Evolutionary conservation across 1,140 invertebrate species (phyloP).

Genomic region (Helicorthomorpha holstii): DNA sequence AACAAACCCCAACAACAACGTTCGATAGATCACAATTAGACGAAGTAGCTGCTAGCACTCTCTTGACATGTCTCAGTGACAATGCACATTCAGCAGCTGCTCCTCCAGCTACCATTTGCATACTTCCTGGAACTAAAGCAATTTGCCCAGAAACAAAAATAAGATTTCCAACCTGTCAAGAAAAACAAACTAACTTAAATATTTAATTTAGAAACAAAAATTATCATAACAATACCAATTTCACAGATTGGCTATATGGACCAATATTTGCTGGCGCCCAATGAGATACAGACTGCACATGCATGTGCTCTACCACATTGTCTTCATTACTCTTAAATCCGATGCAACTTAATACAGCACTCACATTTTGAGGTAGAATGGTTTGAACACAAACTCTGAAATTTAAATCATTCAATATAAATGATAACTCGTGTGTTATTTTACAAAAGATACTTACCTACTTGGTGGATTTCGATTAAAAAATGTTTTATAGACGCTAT

Average conservation of each 20-base stretch:
- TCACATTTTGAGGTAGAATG: not conserved
- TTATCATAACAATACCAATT: slow-evolving; percentile 31
- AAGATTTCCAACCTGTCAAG: slow-evolving; percentile 48
- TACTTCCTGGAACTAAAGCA: slow-evolving; percentile 65
- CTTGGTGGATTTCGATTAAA: slow-evolving; percentile 54
- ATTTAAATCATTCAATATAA: not conserved
- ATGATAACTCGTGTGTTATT: not conserved
- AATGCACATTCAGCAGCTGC: slow-evolving; percentile 59
- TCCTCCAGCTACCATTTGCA: slow-evolving; percentile 51
- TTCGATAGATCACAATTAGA: slow-evolving; percentile 51
- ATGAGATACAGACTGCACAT: slow-evolving; percentile 85
- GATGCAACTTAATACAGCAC: slow-evolving; percentile 40
- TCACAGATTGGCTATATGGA: slow-evolving; percentile 80
- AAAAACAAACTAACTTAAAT: not conserved
- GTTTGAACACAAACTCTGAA: slow-evolving; percentile 59
- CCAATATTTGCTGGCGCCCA: slow-evolving; percentile 93
- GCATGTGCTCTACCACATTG: slow-evolving; percentile 18
- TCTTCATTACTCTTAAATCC: slow-evolving; percentile 1
- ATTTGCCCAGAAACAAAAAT: slow-evolving; percentile 83
- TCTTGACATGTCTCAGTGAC: slow-evolving; percentile 58
- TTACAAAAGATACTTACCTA: not conserved
- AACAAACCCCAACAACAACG: slow-evolving; percentile 31
- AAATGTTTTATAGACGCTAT: slow-evolving; percentile 52
- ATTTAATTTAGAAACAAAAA: not conserved
- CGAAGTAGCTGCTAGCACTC: slow-evolving; percentile 60